These are phyloP conservation scores for Drosophila murphyi DNA, from an alignment of 1,140 invertebrate species.

Conservation along the genomic window DNA sequence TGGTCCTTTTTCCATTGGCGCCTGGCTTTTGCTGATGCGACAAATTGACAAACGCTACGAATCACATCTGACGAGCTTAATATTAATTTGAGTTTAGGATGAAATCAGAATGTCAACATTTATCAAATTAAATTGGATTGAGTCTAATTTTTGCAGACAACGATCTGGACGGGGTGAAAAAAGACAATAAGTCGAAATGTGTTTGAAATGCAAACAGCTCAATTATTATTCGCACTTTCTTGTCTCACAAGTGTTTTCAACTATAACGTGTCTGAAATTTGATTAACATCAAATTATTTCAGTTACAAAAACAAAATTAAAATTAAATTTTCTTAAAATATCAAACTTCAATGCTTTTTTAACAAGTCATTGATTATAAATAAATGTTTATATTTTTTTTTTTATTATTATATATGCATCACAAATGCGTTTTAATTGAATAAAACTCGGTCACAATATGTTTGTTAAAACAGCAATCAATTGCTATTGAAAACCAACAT, in stretches of 20 bases:
- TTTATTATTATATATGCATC: slow-evolving; percentile 17
- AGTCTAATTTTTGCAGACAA: neutral
- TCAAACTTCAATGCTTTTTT: too few species aligned
- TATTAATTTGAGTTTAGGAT: slow-evolving; percentile 51
- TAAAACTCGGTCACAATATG: slow-evolving; percentile 41
- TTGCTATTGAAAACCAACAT: slow-evolving; percentile 18
- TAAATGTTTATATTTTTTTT: neutral
- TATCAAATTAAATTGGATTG: slow-evolving; percentile 10
- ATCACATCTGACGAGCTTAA: slow-evolving; percentile 56
- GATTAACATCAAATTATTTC: too few species aligned
- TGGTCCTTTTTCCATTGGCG: slow-evolving; percentile 7
- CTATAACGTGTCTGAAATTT: too few species aligned
- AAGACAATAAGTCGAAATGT: too few species aligned
- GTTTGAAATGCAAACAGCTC: too few species aligned
- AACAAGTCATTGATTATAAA: neutral
- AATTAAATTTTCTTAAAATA: too few species aligned
- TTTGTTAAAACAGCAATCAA: slow-evolving; percentile 40
- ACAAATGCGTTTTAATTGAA: slow-evolving; percentile 27
- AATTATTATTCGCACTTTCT: too few species aligned
- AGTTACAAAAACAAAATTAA: too few species aligned
- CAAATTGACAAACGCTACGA: slow-evolving; percentile 64
- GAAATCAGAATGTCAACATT: slow-evolving; percentile 10
- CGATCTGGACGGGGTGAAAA: too few species aligned
- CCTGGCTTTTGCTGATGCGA: slow-evolving; percentile 56
- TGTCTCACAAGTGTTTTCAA: too few species aligned